Percentiles rank a stretch among this genome's conserved stretches.
Conservation (phyloP, 2,113 vertebrate genomes). For the Sphyrna mokarran region DNA sequence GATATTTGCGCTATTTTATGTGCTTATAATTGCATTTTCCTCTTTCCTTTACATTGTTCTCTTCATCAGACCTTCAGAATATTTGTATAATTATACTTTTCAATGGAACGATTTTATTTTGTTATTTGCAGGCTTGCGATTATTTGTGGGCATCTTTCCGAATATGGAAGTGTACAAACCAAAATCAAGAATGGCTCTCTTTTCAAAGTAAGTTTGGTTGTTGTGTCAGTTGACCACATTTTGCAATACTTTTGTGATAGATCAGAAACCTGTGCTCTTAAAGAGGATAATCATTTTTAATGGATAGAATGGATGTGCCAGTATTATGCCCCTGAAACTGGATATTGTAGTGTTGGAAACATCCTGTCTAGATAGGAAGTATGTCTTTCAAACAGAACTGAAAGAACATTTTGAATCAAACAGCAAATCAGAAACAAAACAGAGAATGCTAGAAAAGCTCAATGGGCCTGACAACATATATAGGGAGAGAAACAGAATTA, state of each 20-base stretch:
- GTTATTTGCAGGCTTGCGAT: conserved; percentile 76
- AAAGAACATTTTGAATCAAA: too few species aligned
- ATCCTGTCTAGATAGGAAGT: not conserved
- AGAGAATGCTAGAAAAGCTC: too few species aligned
- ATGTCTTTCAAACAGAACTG: too few species aligned
- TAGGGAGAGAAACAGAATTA: too few species aligned
- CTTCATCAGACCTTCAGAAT: too few species aligned
- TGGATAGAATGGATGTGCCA: not conserved
- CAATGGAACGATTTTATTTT: not conserved
- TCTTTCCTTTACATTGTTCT: not conserved
- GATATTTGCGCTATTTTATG: not conserved
- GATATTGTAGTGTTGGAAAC: not conserved
- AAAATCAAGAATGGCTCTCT: conserved; percentile 88
- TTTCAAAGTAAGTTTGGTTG: conserved; percentile 76
- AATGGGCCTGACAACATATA: too few species aligned
- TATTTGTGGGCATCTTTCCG: conserved; percentile 85
- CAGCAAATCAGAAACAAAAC: too few species aligned
- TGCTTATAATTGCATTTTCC: not conserved
- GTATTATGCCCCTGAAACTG: not conserved
- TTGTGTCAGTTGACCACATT: conserved; percentile 41
- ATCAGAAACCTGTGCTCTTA: not conserved
- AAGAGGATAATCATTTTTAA: not conserved
- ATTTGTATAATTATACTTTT: not conserved
- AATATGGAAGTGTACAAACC: conserved; percentile 87
- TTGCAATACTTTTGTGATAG: not conserved